Base-by-base conservation (phyloP, 2,888 invertebrate species). In the Conus canariensis region DNA sequence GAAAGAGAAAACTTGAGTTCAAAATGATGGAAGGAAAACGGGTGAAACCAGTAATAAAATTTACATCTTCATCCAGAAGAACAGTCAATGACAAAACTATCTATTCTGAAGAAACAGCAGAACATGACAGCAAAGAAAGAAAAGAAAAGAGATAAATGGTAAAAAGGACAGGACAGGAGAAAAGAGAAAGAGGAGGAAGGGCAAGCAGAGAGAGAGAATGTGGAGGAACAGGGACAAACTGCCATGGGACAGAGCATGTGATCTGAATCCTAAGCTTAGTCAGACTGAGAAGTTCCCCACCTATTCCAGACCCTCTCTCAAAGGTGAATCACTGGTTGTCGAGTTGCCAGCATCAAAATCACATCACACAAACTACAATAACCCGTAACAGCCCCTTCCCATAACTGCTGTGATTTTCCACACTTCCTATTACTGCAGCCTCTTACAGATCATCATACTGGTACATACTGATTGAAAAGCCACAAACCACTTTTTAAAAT, bases 41-140 rank as follows among this genome's bases (percentile, higher is more conserved):
- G 45, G 77, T 77, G 82, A 89, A 85, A 70, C 25, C 58, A 85
- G 70, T 85, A 89, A 85, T 74, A 89, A 89, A 89, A 89, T 89
- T 70, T 89, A 89, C 89, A 89, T 82, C 88, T 70, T 74, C 67
- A 87, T 87, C 70, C 25, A 87, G 87, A 87, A 64, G 56, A 25
- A 85, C 56, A 64, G 60, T 60, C 56, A 83, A 83, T 83, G 83
- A 83, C 22, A 83, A 58, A 45, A 80, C 80, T 59, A 85, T 25
- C 30, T 85, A n/a, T 85, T 60, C 16, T 64, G 64, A 64, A 58
- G 12, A 22, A 60, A 85, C 30, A 19, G 30, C 82, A 14, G 25
- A 83, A 56, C 82, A 83, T 14, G 25, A 25, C 56, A 56, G 82
- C 16, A 82, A 14, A 82, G n/a, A 82, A 58, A 83, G n/a, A 83